Evolutionary conservation across 1,140 invertebrate genomes (phyloP), one percentile per base, ranked within the genome.

Genomic region (Eriocheir sinensis): DNA sequence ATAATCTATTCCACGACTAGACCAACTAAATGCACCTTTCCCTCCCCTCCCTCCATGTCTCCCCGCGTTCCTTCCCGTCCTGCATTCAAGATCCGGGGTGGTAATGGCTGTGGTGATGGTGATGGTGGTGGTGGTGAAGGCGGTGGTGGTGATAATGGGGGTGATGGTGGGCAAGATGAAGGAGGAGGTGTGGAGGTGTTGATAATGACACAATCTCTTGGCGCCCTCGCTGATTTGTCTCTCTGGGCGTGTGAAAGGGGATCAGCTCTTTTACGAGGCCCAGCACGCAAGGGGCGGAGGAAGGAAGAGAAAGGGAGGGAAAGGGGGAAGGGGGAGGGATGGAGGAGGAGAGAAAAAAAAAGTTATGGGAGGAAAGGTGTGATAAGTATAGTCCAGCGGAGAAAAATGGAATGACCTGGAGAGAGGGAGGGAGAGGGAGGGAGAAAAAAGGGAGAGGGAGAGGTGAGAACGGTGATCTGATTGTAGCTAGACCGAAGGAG

Each of bases 71-170:
- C n/a, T n/a, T n/a, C n/a, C n/a, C n/a, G n/a, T n/a, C n/a, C n/a
- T n/a, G n/a, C n/a, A n/a, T n/a, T n/a, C n/a, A n/a, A n/a, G n/a
- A n/a, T n/a, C n/a, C n/a, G n/a, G n/a, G n/a, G n/a, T n/a, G n/a
- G n/a, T n/a, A n/a, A n/a, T n/a, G n/a, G n/a, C n/a, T n/a, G n/a
- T n/a, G n/a, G n/a, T n/a, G n/a, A n/a, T n/a, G n/a, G n/a, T n/a
- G 60, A 53, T 17, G 48, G 21, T 53, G 48, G 60, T 72, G 21
- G 60, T 72, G 60, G 60, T 72, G 60, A n/a, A n/a, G 60, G 60
- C n/a, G 60, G 60, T 72, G 60, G 60, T 72, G 60, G 27, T 72
- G 60, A 72, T 72, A 72, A 72, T 72, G 60, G n/a, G n/a, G n/a
- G 21, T 72, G 60, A n/a, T 72, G 60, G 60, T 72, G 60, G 60